phyloP scores from a whole-genome alignment of 1,140 invertebrate species.

The Parapsyche elsis region DNA sequence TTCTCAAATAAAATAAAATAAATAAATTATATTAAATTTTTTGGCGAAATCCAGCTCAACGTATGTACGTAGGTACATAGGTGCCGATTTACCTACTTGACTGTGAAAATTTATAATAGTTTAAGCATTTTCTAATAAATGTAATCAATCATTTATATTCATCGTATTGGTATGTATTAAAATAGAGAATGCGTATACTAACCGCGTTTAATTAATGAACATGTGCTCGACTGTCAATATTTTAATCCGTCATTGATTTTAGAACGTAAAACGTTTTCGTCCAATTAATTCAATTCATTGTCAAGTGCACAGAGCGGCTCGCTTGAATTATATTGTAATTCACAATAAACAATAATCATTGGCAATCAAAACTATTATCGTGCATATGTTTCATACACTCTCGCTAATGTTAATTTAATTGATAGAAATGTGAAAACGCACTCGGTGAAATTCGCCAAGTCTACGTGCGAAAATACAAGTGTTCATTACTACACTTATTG shows the following conservation, averaged over 20 bases:
- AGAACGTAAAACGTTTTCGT: neutral
- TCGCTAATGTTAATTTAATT: neutral
- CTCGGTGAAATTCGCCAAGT: neutral
- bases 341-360: neutral
- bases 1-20: too few species aligned
- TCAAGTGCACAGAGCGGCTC: neutral
- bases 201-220: neutral
- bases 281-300: neutral
- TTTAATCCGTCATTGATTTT: neutral
- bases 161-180: too few species aligned
- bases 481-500: too few species aligned
- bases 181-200: neutral
- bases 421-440: neutral
- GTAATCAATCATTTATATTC: too few species aligned
- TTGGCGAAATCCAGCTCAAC: too few species aligned
- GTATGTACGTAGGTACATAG: too few species aligned
- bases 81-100: too few species aligned
- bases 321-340: neutral
- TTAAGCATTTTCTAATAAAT: too few species aligned
- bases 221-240: neutral
- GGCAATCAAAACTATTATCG: neutral
- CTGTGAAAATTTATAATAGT: too few species aligned
- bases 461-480: neutral
- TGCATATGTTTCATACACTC: neutral
- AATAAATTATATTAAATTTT: too few species aligned